These are phyloP conservation scores for Standfussiana lucernea DNA, from an alignment of 2,888 invertebrate genomes.

Conservation along the genomic window DNA sequence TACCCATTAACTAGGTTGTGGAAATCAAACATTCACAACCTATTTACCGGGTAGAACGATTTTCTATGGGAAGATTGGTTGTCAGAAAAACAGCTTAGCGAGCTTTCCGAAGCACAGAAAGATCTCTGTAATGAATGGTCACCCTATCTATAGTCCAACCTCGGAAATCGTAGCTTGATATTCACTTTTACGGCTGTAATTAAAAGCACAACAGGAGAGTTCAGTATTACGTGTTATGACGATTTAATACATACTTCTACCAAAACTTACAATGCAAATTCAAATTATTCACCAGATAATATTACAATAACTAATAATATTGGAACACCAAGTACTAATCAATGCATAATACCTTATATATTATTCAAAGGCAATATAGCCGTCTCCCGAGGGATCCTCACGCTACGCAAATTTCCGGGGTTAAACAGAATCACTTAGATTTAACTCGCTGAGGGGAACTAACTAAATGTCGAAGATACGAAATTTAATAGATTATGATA, in stretches of 20 bases:
- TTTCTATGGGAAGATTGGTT: no score
- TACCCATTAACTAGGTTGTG: no score
- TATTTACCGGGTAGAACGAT: background rate
- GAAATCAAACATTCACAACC: background rate
- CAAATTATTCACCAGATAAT: conserved; percentile 27
- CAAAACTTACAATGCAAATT: conserved; percentile 20
- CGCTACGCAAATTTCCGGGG: conserved; percentile 49
- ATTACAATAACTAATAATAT: conserved; percentile 28
- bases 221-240: background rate
- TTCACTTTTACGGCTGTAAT: background rate
- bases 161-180: background rate
- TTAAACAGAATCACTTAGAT: conserved; percentile 31
- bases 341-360: conserved; percentile 41
- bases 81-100: background rate
- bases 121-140: background rate
- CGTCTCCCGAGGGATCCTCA: conserved; percentile 19
- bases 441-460: conserved; percentile 33
- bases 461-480: conserved; percentile 21
- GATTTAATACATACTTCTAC: background rate
- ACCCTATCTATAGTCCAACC: background rate
- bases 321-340: conserved; percentile 29
- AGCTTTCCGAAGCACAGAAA: background rate
- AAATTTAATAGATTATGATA: conserved; percentile 9
- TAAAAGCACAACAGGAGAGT: background rate
- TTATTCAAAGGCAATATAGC: conserved; percentile 54